Base-by-base conservation (phyloP, 2,888 invertebrate genomes). In the Eupithecia pulchellata region DNA sequence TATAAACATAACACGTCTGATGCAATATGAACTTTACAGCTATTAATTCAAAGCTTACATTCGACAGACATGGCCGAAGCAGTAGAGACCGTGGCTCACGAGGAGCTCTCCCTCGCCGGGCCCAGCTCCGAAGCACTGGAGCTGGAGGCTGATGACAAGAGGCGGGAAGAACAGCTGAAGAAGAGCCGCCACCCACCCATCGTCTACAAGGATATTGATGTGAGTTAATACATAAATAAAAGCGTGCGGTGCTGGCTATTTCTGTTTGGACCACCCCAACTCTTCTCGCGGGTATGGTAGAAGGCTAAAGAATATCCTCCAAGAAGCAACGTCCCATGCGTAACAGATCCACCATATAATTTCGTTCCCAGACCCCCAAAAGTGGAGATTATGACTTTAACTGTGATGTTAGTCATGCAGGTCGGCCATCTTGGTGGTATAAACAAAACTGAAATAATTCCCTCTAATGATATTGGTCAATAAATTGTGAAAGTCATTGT, bases 141-240 rank as follows among this genome's bases (percentile, higher is more conserved):
- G 76, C 77, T 81, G 68, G 94, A 94, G 60, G 96, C 95, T 57
- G 96, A 96, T 78, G 96, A 96, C 86, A 94, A 95, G 70, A 94
- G 95, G 62, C 95, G 95, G 77, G 95, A 96, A 73, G 97, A 97
- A 86, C 96, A 96, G 85, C 95, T 95, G 81, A 96, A 96, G 89
- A 96, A 96, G 81, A 95, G 94, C 72, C 94, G 96, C 67, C 97
- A 97, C 86, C 98, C 98, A 64, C 97, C 98, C 57, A 96, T 98
- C 81, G 96, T 97, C 52, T 98, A 95, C 90, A 95, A 95, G 79
- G 97, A 97, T 84, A 91, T 97, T 77, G 96, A 97, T 85, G 97
- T 97, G 86, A 95, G 95, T 94, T 70, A 14, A 13, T 25, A 52
- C 6, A 3, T 29, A 14, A 47, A 39, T n/a, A 6, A n/a, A 5